A percentile compares a stretch with the other conserved stretches of the same genome.
Evolutionary conservation across 2,797 vertebrate genomes (phyloP).

Genomic region (Ficedula albicollis): DNA sequence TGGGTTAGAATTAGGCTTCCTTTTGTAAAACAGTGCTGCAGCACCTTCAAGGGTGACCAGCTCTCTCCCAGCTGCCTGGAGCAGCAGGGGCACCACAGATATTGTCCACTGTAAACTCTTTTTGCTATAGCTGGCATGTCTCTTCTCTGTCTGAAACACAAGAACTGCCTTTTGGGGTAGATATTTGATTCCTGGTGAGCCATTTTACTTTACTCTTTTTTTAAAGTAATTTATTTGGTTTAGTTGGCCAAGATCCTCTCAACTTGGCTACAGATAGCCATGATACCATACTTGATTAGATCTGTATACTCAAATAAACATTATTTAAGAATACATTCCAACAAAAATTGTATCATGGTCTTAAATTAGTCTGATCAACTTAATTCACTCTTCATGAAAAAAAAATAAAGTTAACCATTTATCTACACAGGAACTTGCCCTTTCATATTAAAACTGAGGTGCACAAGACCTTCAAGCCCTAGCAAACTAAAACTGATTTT

Average conservation of each 20-base stretch:
- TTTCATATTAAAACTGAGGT: not conserved
- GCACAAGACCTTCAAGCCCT: not conserved
- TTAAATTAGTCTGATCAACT: not conserved
- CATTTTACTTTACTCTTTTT: not conserved
- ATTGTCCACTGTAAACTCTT: not conserved
- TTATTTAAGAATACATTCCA: not conserved
- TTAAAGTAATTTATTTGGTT: not conserved
- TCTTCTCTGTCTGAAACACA: not conserved
- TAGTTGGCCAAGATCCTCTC: not conserved
- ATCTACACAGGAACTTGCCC: not conserved
- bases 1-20: not conserved
- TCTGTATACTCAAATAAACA: not conserved
- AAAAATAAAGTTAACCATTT: not conserved
- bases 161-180: not conserved
- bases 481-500: not conserved
- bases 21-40: not conserved
- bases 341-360: not conserved
- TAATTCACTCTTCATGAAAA: not conserved
- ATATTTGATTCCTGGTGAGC: not conserved
- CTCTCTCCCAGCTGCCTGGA: fast-evolving
- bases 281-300: not conserved
- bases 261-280: not conserved
- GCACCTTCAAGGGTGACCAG: not conserved
- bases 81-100: not conserved
- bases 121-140: not conserved